These are phyloP conservation scores for Crax fasciolata DNA, from an alignment of 2,797 vertebrate species.

Conservation along the genomic window DNA sequence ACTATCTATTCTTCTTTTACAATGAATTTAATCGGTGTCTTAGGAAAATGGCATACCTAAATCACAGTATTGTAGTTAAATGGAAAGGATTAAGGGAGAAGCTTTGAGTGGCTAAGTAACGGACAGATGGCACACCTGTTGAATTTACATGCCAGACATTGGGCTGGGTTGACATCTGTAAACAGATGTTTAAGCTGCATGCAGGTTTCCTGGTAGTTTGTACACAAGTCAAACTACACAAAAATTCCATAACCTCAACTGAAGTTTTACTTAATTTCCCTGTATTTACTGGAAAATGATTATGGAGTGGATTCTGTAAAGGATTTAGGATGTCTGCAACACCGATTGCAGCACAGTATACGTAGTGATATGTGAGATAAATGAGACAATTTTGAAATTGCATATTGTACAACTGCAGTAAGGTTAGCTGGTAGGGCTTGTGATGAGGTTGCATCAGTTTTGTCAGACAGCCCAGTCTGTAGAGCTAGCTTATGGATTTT, in stretches of 20 bases:
- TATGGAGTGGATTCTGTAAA: neutral
- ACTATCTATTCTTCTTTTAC: neutral
- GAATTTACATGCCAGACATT: neutral
- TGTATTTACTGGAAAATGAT: neutral
- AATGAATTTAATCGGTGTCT: neutral
- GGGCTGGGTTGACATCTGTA: neutral
- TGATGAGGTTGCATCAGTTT: neutral
- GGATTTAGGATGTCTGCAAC: neutral
- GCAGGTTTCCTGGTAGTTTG: neutral
- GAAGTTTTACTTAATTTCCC: neutral
- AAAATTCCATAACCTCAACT: neutral
- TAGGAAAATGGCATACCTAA: neutral
- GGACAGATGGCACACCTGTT: neutral
- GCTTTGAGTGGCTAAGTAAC: neutral
- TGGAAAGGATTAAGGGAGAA: neutral
- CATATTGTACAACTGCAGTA: neutral
- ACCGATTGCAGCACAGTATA: neutral
- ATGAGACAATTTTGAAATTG: neutral
- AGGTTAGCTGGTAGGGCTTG: neutral
- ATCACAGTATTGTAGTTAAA: neutral
- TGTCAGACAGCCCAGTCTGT: neutral
- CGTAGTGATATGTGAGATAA: neutral
- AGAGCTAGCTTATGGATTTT: neutral
- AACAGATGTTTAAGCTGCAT: neutral
- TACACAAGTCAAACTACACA: neutral